A percentile compares a stretch with the other conserved stretches of the same genome.
Conservation (phyloP, 2,797 vertebrate species). For the Gobionotothen gibberifrons region DNA sequence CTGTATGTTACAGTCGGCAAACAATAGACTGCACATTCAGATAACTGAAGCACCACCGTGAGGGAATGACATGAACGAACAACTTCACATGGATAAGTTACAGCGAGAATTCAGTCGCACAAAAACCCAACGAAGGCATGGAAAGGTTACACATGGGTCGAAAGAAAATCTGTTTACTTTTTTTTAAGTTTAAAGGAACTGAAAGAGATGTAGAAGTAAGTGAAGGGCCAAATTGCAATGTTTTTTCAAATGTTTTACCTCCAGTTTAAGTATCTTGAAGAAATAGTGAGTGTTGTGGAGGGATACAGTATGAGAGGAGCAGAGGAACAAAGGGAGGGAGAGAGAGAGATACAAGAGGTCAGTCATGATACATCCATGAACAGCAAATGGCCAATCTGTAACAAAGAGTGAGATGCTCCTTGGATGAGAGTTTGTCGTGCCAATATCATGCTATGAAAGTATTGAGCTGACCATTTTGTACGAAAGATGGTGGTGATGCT, state of each 20-base stretch:
- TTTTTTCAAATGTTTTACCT: slow-evolving; percentile 81
- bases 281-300: slow-evolving; percentile 71
- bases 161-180: not conserved
- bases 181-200: slow-evolving; percentile 17
- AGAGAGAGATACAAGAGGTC: slow-evolving; percentile 66
- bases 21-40: not conserved
- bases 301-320: slow-evolving; percentile 77
- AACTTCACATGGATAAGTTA: slow-evolving; percentile 6
- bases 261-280: slow-evolving; percentile 88
- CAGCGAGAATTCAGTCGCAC: slow-evolving; percentile 7
- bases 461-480: not conserved
- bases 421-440: not conserved
- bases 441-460: not conserved
- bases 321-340: slow-evolving; percentile 70
- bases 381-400: slow-evolving; percentile 22
- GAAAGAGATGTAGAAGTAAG: slow-evolving; percentile 33
- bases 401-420: slow-evolving; percentile 19
- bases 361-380: slow-evolving; percentile 53
- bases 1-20: slow-evolving; percentile 1
- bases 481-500: not conserved
- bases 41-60: slow-evolving; percentile 22
- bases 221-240: slow-evolving; percentile 37
- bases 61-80: slow-evolving; percentile 10
- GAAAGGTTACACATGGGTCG: not conserved
- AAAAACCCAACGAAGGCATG: slow-evolving; percentile 25